Base-by-base conservation (phyloP, 2,888 invertebrate species). In the Nowickia ferox region DNA sequence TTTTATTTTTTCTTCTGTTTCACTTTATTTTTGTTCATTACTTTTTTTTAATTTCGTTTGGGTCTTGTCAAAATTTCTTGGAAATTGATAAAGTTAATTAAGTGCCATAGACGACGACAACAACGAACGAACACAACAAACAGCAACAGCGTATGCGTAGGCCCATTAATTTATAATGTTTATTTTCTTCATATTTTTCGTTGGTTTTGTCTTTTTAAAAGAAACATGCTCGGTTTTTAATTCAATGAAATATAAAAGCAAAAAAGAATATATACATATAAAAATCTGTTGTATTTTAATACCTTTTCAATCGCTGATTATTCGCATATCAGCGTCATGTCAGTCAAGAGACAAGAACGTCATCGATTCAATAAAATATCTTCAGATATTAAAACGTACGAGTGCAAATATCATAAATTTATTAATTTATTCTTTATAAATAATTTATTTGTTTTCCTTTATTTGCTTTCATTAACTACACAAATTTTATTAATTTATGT, bases 31-130 rank as follows among this genome's bases (percentile, higher is more conserved):
- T 61, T 30, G 30, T 51, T 51, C 17, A 1, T 9, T 63, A 13
- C 57, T 72, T 48, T 30, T 74, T 9, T 65, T 63, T 55, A 22
- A 63, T 40, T 75, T 61, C 19, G 42, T 53, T 75, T 65, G 51
- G 65, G 53, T 74, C 51, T 81, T 81, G 81, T 81, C 75, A 68
- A 84, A 84, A 84, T 78, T 86, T 86, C 86, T 86, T 76, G 86
- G 86, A 86, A 86, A 86, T 80, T 86, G 86, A 86, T 86, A 80
- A 86, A 86, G 83, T 86, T 86, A 86, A 86, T 86, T 86, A 86
- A 86, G 86, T 83, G 83, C 83, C 86, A 83, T 83, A 86, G 83
- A 86, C 83, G 83, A 86, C 83, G 79, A 83, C 79, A 78, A 53
- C 71, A 53, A 44, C 48, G 69, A 59, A 30, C 5, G 30, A 30